Conservation (phyloP, 2,797 vertebrate species). For the Morelia viridis region DNA sequence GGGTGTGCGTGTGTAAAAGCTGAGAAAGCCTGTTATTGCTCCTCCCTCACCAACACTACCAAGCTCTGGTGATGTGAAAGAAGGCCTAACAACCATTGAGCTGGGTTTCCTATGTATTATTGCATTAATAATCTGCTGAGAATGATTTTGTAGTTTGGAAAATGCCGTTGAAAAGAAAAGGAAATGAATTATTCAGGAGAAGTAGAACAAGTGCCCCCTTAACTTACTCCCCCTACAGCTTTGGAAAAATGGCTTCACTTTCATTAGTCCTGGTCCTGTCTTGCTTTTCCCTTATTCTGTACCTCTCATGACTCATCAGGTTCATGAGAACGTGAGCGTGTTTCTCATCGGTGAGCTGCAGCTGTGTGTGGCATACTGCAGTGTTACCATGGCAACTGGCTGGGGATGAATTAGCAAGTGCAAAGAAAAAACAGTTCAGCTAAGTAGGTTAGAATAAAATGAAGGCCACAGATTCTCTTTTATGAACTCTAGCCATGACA, state of each 20-base stretch:
- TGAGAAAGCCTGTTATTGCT: not conserved
- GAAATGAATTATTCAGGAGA: constrained; percentile 52
- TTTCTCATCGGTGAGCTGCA: constrained; percentile 49
- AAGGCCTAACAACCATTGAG: not conserved
- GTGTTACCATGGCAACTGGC: constrained; percentile 55
- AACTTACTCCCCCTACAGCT: constrained; percentile 53
- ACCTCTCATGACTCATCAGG: constrained; percentile 58
- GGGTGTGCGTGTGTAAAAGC: not conserved
- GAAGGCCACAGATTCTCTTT: constrained; percentile 51
- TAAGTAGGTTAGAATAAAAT: constrained; percentile 58
- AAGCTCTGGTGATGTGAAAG: not conserved
- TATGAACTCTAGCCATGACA: constrained; percentile 34
- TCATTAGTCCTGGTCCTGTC: constrained; percentile 46
- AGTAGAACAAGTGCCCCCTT: constrained; percentile 42
- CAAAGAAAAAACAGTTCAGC: constrained; percentile 42
- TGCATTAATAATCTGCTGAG: not conserved
- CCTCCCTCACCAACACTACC: not conserved
- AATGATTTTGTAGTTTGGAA: not conserved
- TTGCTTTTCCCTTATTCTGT: constrained; percentile 49
- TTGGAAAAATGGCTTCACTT: constrained; percentile 47
- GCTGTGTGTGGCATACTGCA: constrained; percentile 32
- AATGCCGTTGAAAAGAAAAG: not conserved
- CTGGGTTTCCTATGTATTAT: not conserved
- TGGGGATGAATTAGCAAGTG: constrained; percentile 41
- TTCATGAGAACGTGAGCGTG: constrained; percentile 5